Conservation (phyloP, 2,888 invertebrate genomes). For the Helleia helle region DNA sequence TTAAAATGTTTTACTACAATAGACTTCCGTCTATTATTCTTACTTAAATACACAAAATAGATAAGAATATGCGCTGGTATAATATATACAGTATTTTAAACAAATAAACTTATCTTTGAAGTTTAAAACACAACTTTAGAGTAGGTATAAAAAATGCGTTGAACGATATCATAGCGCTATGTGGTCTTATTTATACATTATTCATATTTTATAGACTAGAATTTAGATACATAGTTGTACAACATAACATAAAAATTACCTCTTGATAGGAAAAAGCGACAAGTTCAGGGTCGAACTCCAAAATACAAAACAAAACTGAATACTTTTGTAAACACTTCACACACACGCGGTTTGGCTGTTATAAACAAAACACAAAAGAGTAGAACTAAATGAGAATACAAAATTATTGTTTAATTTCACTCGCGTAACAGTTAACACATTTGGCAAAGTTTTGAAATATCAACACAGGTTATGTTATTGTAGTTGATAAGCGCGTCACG, state of each 20-base stretch:
- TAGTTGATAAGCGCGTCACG: constrained; percentile 37
- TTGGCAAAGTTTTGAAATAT: constrained; percentile 31
- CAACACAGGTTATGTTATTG: constrained; percentile 55
- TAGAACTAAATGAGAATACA: constrained; percentile 1
- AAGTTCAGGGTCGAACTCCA: constrained; percentile 6
- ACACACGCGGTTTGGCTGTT: not conserved
- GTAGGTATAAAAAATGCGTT: no score
- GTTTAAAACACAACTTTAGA: no score
- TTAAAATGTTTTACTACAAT: no score
- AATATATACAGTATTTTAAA: no score
- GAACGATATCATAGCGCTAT: no score
- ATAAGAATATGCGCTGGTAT: not conserved
- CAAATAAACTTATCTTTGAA: not conserved
- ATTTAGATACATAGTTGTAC: not conserved
- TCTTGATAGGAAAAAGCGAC: not conserved
- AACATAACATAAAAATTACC: not conserved
- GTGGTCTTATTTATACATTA: no score
- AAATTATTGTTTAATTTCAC: constrained; percentile 15
- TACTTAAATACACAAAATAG: no score
- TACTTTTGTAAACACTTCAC: constrained; percentile 9
- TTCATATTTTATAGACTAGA: no score
- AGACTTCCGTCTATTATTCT: no score
- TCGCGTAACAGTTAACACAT: constrained; percentile 43
- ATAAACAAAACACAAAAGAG: no score
- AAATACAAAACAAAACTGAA: not conserved